These are phyloP conservation scores for Microctenopoma steveboyesi DNA, from an alignment of 2,797 vertebrate species.

Conservation along the genomic window DNA sequence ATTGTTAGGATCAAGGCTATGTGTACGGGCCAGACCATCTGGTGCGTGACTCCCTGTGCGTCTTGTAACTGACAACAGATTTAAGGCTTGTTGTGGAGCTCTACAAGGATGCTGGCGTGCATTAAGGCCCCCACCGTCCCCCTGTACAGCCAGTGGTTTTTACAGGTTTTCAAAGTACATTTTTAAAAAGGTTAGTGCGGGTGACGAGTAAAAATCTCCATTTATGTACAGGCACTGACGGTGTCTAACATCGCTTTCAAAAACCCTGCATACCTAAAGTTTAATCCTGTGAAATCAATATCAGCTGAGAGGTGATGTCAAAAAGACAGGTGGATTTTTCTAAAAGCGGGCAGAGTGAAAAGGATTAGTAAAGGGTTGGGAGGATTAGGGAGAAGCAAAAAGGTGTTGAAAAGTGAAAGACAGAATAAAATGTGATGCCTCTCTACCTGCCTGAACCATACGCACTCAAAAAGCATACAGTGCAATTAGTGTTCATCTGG, in stretches of 20 bases:
- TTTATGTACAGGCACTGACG: too few relatives aligned
- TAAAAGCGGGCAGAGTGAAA: constrained; percentile 14
- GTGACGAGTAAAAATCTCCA: too few relatives aligned
- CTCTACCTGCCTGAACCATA: not conserved
- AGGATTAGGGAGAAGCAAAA: constrained; percentile 19
- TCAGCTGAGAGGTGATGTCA: not conserved
- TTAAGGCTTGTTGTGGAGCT: not conserved
- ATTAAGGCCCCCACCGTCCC: too few relatives aligned
- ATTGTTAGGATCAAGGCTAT: not conserved
- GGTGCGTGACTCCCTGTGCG: not conserved
- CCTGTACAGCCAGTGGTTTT: not conserved
- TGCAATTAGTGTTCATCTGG: not conserved
- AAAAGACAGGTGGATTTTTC: constrained; percentile 14
- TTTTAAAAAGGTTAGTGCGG: not conserved
- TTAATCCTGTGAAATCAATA: constrained; percentile 23
- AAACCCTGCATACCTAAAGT: constrained; percentile 16
- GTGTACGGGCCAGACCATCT: not conserved
- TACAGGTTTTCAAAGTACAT: not conserved
- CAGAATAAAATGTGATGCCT: not conserved
- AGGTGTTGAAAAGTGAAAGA: constrained; percentile 1
- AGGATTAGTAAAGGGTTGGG: constrained; percentile 32
- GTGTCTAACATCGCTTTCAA: not conserved
- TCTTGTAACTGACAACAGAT: not conserved
- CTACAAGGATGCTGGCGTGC: not conserved
- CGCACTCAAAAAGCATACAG: not conserved